Evolutionary conservation across 2,113 vertebrate genomes (phyloP).

Genomic region (Salvelinus fontinalis): DNA sequence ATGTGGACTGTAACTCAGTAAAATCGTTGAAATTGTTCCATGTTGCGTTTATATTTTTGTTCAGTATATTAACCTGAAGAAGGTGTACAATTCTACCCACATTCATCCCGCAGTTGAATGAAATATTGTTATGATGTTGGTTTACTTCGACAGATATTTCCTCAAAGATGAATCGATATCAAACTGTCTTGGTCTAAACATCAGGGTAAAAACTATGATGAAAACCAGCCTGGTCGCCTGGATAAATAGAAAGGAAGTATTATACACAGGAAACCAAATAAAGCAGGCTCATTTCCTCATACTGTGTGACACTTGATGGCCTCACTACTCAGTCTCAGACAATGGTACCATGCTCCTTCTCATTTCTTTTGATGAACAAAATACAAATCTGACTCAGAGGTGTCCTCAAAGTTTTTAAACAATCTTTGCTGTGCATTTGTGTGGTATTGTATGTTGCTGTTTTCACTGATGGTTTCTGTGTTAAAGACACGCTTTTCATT

Average conservation of each 20-base stretch:
- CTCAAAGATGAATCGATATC: not conserved
- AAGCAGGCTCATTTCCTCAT: slow-evolving; percentile 2
- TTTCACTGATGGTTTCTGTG: not conserved
- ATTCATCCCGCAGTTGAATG: not conserved
- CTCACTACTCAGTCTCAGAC: not conserved
- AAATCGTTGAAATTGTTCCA: too few relatives aligned
- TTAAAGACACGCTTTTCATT: not conserved
- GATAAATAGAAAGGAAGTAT: not conserved
- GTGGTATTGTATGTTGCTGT: not conserved
- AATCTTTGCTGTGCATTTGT: not conserved
- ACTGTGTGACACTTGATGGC: not conserved
- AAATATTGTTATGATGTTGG: not conserved
- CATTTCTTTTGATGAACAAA: not conserved
- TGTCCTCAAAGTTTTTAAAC: not conserved
- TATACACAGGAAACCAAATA: slow-evolving; percentile 27
- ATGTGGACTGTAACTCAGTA: too few relatives aligned
- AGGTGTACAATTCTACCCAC: not conserved
- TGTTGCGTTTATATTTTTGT: too few relatives aligned
- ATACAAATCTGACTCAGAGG: not conserved
- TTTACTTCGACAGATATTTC: not conserved
- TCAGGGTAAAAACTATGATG: too few relatives aligned
- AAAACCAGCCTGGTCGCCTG: not conserved
- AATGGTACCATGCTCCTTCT: not conserved
- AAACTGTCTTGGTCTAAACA: not conserved
- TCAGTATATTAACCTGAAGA: too few relatives aligned